These are phyloP conservation scores for Neomorphus geoffroyi DNA, from an alignment of 2,797 vertebrate species.

Conservation along the genomic window DNA sequence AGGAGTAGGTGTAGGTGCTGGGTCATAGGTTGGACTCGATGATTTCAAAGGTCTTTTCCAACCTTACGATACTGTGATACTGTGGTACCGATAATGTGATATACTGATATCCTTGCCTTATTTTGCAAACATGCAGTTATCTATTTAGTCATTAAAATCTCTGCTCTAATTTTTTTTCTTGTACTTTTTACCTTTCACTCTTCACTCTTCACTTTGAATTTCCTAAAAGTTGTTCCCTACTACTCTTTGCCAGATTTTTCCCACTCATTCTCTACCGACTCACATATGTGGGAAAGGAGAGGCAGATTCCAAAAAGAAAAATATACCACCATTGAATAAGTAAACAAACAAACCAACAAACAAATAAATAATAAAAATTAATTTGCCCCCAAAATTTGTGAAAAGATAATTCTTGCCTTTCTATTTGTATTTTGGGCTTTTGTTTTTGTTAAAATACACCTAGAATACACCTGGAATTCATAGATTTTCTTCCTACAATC, in stretches of 20 bases:
- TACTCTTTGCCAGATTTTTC: not conserved
- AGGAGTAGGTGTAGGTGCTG: no score
- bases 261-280: not conserved
- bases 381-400: not conserved
- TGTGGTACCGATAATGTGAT: no score
- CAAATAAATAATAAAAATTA: not conserved
- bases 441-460: not conserved
- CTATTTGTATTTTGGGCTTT: not conserved
- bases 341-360: not conserved
- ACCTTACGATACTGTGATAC: no score
- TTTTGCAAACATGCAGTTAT: not conserved
- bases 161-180: not conserved
- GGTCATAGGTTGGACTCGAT: no score
- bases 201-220: not conserved
- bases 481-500: not conserved
- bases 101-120: not conserved
- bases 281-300: not conserved
- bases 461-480: not conserved
- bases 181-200: not conserved
- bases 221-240: not conserved
- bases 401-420: not conserved
- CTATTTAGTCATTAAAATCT: not conserved
- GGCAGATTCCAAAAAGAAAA: not conserved
- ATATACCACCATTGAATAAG: not conserved
- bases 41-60: no score